Evolutionary conservation across 2,113 vertebrate species (phyloP).

Genomic region (Malurus alboscapulatus): DNA sequence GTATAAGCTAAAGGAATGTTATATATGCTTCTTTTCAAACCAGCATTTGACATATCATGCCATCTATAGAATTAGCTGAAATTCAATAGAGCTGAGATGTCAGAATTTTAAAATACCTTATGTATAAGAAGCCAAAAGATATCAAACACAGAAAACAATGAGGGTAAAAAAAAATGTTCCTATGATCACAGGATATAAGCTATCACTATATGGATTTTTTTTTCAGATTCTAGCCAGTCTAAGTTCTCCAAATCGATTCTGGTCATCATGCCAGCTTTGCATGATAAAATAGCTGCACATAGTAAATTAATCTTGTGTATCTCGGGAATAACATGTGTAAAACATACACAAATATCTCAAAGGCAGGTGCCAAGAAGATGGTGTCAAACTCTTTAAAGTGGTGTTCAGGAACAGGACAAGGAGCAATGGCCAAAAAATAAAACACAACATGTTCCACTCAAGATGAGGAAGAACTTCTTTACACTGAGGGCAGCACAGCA

Average conservation of each 20-base stretch:
- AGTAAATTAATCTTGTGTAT: background rate
- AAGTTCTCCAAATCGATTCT: background rate
- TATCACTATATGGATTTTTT: background rate
- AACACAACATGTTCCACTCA: background rate
- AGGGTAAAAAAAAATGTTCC: background rate
- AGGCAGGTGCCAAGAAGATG: background rate
- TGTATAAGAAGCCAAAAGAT: background rate
- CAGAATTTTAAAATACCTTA: background rate
- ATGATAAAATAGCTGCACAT: background rate
- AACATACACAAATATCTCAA: background rate
- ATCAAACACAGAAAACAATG: fast-evolving
- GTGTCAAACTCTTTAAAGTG: background rate
- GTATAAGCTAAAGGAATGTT: background rate
- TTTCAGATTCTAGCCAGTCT: background rate
- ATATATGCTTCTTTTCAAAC: background rate
- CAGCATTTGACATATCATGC: background rate
- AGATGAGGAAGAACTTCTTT: background rate
- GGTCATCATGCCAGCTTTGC: background rate
- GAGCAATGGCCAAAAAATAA: background rate
- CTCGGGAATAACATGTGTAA: background rate
- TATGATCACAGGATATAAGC: background rate
- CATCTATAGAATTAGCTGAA: background rate
- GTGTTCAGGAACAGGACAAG: background rate
- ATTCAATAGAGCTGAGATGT: background rate
- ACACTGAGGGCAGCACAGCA: background rate